phyloP scores from a whole-genome alignment of 2,888 invertebrate species.

The Drosophila mayaguana region DNA sequence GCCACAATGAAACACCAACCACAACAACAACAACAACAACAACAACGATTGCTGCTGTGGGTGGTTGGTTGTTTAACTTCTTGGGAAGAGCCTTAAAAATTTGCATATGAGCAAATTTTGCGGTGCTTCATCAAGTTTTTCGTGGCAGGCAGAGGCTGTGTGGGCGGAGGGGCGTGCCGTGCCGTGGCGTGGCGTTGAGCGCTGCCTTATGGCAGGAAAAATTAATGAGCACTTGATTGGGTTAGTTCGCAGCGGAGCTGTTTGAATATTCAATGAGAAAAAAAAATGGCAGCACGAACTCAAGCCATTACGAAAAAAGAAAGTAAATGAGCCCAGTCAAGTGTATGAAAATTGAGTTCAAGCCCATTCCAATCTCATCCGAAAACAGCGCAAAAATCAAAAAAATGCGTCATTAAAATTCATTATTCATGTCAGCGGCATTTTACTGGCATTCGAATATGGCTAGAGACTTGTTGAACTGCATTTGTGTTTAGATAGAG shows the following conservation, averaged over 20 bases:
- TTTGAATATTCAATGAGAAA: constrained; percentile 58
- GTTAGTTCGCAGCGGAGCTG: constrained; percentile 58
- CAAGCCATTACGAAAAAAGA: not conserved
- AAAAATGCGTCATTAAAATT: constrained; percentile 7
- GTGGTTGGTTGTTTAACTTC: constrained; percentile 9
- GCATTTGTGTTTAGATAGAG: not conserved
- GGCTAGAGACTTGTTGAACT: not conserved
- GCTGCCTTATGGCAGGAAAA: constrained; percentile 47
- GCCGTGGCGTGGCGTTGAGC: not conserved
- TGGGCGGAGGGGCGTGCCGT: not conserved
- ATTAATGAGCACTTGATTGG: constrained; percentile 66
- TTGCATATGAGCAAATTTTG: constrained; percentile 68
- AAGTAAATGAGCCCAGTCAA: not conserved
- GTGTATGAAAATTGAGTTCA: not conserved
- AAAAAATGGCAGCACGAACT: constrained; percentile 25
- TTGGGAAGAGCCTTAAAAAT: constrained; percentile 33
- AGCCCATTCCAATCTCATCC: not conserved
- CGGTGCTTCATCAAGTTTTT: constrained; percentile 55
- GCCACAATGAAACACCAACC: constrained; percentile 26
- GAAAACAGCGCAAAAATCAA: not conserved
- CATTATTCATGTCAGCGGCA: not conserved
- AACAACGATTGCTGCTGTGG: constrained; percentile 7
- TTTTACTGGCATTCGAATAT: not conserved
- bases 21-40: constrained; percentile 6
- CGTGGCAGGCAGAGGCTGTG: not conserved